Evolutionary conservation across 2,113 vertebrate species (phyloP).

Genomic region (Lagopus muta): DNA sequence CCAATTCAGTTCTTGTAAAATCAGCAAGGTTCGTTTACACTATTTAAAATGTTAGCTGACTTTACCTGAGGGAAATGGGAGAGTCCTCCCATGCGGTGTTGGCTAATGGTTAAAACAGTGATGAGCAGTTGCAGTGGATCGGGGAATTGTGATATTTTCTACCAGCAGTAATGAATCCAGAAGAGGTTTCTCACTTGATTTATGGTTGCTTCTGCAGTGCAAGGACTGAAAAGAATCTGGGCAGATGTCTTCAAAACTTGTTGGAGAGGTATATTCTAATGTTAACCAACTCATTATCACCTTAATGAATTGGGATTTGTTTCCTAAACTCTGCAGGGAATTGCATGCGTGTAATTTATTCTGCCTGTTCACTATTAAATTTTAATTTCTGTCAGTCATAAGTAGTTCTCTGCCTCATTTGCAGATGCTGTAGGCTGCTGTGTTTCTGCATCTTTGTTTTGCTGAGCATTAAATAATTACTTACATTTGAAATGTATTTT

Average conservation of each 20-base stretch:
- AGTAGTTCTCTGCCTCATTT: neutral
- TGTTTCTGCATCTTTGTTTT: constrained; percentile 17
- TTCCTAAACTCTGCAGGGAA: constrained; percentile 57
- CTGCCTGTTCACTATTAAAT: constrained; percentile 21
- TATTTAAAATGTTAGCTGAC: neutral
- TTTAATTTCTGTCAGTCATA: constrained; percentile 41
- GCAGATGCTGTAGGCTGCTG: constrained; percentile 32
- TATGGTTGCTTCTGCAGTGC: neutral
- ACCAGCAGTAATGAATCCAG: neutral
- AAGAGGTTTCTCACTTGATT: neutral
- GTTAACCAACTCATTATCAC: constrained; percentile 64
- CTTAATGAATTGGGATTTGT: constrained; percentile 62
- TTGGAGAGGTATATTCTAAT: constrained; percentile 43
- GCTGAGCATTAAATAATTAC: neutral
- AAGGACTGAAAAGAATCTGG: neutral
- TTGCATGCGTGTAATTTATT: constrained; percentile 39
- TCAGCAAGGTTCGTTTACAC: neutral
- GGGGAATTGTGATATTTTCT: neutral
- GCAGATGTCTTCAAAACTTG: constrained; percentile 35
- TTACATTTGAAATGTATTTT: neutral
- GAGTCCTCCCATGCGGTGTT: neutral
- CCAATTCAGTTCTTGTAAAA: neutral
- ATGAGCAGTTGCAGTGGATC: neutral
- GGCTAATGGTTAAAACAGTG: neutral
- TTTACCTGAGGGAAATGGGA: neutral